Evolutionary conservation across 2,113 vertebrate genomes (phyloP).

Genomic region (Oxyura jamaicensis): DNA sequence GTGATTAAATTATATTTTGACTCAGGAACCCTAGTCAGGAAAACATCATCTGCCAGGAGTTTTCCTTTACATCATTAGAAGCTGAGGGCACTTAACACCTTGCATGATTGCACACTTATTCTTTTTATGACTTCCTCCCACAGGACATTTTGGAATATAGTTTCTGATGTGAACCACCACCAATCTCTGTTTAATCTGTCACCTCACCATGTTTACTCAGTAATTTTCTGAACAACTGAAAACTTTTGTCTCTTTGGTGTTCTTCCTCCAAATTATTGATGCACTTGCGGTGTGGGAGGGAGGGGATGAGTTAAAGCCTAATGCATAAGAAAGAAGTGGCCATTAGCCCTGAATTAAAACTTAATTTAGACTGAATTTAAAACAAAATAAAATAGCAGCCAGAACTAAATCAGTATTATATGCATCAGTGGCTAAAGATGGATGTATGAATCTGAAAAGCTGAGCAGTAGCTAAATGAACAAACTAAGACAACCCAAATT

Average conservation of each 20-base stretch:
- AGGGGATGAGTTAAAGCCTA: not conserved
- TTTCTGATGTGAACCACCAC: not conserved
- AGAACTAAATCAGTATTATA: not conserved
- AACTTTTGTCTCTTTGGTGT: not conserved
- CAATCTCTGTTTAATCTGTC: not conserved
- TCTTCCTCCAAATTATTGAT: not conserved
- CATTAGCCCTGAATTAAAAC: not conserved
- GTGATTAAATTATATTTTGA: not conserved
- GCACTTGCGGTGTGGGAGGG: not conserved
- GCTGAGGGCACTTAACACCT: constrained; percentile 45
- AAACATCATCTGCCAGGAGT: not conserved
- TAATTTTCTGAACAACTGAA: not conserved
- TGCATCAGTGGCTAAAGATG: not conserved
- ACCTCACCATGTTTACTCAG: not conserved
- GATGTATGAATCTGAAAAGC: not conserved
- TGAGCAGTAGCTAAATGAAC: not conserved
- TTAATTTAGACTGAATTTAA: not conserved
- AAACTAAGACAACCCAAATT: not conserved
- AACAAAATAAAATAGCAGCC: not conserved
- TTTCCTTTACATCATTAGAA: constrained; percentile 13
- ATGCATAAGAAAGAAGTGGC: not conserved
- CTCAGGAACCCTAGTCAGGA: not conserved
- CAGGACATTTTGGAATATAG: not conserved
- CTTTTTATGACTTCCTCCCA: constrained; percentile 24
- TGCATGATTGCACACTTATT: not conserved